Percentiles rank a stretch among this genome's conserved stretches.
Evolutionary conservation across 2,113 vertebrate genomes (phyloP).

Genomic region (Sarotherodon lohbergeri): DNA sequence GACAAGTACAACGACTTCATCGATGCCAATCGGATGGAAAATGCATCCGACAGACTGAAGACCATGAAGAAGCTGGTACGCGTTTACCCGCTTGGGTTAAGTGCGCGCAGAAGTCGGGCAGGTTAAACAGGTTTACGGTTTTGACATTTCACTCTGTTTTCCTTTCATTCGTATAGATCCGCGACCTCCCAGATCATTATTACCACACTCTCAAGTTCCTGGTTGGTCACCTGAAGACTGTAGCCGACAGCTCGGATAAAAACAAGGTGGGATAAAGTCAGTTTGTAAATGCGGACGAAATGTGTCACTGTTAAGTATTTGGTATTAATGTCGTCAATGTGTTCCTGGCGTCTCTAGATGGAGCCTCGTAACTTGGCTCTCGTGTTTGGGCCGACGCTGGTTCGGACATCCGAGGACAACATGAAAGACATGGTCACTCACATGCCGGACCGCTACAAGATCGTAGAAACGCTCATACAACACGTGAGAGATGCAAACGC

Average conservation of each 20-base stretch:
- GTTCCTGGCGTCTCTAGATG: conserved; percentile 74
- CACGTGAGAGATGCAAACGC: conserved; percentile 72
- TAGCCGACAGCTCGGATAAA: conserved; percentile 89
- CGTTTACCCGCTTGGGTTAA: not conserved
- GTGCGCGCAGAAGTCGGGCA: not conserved
- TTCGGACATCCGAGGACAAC: conserved; percentile 94
- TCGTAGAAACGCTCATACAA: conserved; percentile 94
- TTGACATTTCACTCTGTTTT: not conserved
- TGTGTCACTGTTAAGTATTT: accelerated
- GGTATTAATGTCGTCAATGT: not conserved
- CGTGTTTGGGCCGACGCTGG: conserved; percentile 93
- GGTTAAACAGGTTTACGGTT: not conserved
- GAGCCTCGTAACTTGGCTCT: conserved; percentile 93
- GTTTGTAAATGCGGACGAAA: accelerated
- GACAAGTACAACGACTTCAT: conserved; percentile 98
- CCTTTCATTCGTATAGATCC: conserved; percentile 72
- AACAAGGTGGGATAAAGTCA: conserved; percentile 80
- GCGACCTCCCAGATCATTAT: conserved; percentile 89
- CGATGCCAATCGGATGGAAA: conserved; percentile 90
- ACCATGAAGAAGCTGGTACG: conserved; percentile 89
- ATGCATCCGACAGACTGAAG: conserved; percentile 85
- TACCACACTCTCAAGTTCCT: conserved; percentile 95
- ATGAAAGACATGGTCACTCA: conserved; percentile 99
- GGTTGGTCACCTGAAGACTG: conserved; percentile 88
- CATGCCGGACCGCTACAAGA: conserved; percentile 98